Evolutionary conservation across 2,888 invertebrate genomes (phyloP), one percentile per base, ranked within the genome.

Genomic region (Rhagium mordax): DNA sequence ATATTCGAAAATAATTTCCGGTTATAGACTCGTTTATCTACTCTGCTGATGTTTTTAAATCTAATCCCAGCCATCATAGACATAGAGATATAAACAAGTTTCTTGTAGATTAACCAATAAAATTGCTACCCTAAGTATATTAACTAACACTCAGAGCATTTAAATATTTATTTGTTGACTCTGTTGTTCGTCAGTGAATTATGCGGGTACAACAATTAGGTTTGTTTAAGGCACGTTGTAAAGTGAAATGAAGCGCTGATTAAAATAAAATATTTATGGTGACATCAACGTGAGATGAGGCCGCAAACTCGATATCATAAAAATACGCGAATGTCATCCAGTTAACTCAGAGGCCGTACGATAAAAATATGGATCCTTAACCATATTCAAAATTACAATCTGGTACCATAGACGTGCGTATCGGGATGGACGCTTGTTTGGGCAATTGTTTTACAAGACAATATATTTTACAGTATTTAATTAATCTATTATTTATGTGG

Each of bases 191-290:
- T 21, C 55, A n/a, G 7, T 55, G 55, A 55, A 55, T 27, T 27
- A 24, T 24, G 55, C n/a, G 27, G 21, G 21, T 55, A 55, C 55
- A 55, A 55, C 27, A 55, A 55, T 55, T 55, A 55, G 55, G 24
- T n/a, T 55, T 55, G 27, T 55, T 55, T 55, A 55, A 55, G 15
- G 55, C 24, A 0, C 24, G 27, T 21, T 55, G 24, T 55, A 24
- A 55, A 55, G n/a, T 21, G 27, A 24, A 55, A 55, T 55, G 27
- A 55, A 55, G 55, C 55, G 27, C 55, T 55, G 55, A 55, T 55
- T 55, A 55, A 55, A 55, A 55, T 55, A 61, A 61, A 61, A 61
- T 61, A 61, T 61, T 61, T 61, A 61, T 61, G 33, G 61, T 61
- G 61, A 61, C 61, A 61, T n/a, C 61, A 61, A 33, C 41, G 61